Evolutionary conservation across 2,888 invertebrate genomes (phyloP).

Genomic region (Mactromeris polynyma): DNA sequence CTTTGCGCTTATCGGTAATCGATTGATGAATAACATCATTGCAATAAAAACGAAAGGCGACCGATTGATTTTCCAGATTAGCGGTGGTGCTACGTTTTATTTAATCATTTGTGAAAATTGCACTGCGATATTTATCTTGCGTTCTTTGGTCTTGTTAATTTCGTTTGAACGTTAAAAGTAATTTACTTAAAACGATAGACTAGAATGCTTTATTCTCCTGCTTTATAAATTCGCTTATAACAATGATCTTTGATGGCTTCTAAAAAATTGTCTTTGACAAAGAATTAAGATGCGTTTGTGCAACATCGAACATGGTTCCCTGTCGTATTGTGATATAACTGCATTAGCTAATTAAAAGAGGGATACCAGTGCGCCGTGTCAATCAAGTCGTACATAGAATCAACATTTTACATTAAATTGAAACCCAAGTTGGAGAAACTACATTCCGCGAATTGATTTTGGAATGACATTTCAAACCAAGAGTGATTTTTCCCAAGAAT

Average conservation of each 20-base stretch:
- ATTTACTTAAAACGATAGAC: conserved; percentile 19
- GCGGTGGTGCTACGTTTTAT: conserved; percentile 12
- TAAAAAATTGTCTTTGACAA: neutral
- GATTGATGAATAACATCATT: conserved; percentile 36
- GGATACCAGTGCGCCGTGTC: neutral
- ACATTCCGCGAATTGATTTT: neutral
- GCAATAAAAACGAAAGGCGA: conserved; percentile 22
- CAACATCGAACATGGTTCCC: neutral
- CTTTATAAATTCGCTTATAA: neutral
- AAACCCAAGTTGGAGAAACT: neutral
- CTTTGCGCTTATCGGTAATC: conserved; percentile 25
- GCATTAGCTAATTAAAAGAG: neutral
- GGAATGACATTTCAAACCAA: neutral
- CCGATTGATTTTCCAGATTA: conserved; percentile 37
- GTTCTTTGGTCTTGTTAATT: conserved; percentile 17
- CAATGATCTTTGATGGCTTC: neutral
- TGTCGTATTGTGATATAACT: neutral
- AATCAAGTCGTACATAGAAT: too few species aligned
- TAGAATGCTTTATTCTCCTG: neutral
- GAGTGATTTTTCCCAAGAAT: too few species aligned
- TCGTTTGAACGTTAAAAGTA: conserved; percentile 13
- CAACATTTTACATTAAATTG: neutral
- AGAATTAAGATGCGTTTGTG: neutral
- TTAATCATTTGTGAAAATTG: conserved; percentile 17
- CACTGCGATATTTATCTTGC: neutral